Conservation (phyloP, 2,113 vertebrate genomes). For the Spheniscus mendiculus region DNA sequence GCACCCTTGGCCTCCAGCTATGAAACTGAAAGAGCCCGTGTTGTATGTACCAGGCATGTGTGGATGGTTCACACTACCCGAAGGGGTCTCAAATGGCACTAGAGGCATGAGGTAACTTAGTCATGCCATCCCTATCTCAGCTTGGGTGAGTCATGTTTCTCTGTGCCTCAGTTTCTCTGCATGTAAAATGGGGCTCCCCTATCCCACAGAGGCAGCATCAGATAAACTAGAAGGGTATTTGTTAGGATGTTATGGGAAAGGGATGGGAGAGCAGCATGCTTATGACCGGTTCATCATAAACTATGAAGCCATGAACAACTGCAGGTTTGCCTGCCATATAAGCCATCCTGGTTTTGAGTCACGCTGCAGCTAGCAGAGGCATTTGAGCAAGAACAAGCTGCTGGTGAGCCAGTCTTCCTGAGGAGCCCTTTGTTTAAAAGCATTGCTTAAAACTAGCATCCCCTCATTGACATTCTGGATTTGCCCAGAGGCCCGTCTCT, state of each 20-base stretch:
- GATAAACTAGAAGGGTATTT: neutral
- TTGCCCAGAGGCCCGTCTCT: neutral
- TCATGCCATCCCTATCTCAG: neutral
- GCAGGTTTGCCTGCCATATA: neutral
- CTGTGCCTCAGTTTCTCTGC: neutral
- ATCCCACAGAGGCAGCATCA: neutral
- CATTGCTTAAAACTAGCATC: neutral
- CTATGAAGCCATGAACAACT: neutral
- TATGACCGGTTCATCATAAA: neutral
- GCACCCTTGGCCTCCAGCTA: neutral
- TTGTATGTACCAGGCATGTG: neutral
- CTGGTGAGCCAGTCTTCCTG: neutral
- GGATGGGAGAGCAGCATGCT: neutral
- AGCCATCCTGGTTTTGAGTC: neutral
- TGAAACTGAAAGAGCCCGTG: too few relatives aligned
- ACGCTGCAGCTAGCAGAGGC: neutral
- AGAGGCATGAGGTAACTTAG: too few relatives aligned
- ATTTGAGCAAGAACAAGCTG: neutral
- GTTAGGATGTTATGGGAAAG: neutral
- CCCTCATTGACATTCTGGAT: neutral
- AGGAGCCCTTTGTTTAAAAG: neutral
- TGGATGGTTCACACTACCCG: neutral
- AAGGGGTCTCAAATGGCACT: neutral
- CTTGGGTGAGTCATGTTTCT: neutral
- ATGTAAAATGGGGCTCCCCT: neutral